Base-by-base conservation (phyloP, 2,113 vertebrate species). In the Balaenoptera acutorostrata region DNA sequence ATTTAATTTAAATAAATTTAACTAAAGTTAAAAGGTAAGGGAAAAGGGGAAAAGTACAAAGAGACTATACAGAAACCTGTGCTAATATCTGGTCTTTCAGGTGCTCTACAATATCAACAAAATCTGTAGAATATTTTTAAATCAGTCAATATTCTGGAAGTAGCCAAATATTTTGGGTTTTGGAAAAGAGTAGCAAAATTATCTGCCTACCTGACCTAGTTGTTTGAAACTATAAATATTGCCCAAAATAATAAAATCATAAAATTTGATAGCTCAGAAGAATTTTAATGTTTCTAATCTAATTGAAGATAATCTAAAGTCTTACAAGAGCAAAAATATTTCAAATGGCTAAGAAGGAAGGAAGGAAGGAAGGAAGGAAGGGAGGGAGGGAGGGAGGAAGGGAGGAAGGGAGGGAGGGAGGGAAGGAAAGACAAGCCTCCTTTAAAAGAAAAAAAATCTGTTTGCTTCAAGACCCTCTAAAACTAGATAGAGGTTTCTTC, bases 261-360 rank as follows among this genome's bases (percentile, higher is more conserved):
- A 66, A 83, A 88, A 44, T 36, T 84, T 61, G n/a, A 90, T 36
- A 78, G 15, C 68, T n/a, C 29, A 27, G 59, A 85, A 71, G 27
- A 88, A 85, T 80, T 93, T 84, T 85, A 74, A 77, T 71, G 36
- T 71, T 95, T 74, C 63, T 81, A 85, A 75, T 41, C 12, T 36
- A 96, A 39, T 89, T 57, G 90, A 87, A 63, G 27, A 33, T 13
- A 44, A 6, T 36, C 36, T 95, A 71, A 93, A 44, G 72, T 25
- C 8, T 55, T 95, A 44, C 55, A 93, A 41, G 18, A 88, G 25
- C 12, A 39, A 93, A 94, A 95, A 44, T 52, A 91, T 59, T 96
- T 49, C 44, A 92, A 89, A 46, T 8, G 9, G 17, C 31, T 71
- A 64, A 27, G 92, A 93, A 31, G 29, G 20, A 39, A 49, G 8